Percentiles rank a stretch among this genome's conserved stretches.
These are phyloP conservation scores for Phaonia tiefii DNA, from an alignment of 2,888 invertebrate species.

Conservation along the genomic window DNA sequence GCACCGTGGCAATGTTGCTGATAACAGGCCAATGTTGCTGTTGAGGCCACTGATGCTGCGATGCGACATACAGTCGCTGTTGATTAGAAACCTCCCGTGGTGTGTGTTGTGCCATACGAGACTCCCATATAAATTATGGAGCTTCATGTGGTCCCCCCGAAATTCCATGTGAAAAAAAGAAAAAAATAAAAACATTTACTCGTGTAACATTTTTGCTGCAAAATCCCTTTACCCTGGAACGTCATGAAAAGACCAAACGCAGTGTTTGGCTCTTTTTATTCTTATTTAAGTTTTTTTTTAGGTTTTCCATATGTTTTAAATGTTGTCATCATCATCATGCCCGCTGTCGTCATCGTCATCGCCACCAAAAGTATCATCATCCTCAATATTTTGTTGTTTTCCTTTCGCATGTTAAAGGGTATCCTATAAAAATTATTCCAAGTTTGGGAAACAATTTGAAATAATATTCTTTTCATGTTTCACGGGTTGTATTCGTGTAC, in stretches of 20 bases:
- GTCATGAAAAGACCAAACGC: conserved; percentile 29
- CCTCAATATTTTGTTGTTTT: not conserved
- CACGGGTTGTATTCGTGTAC: not conserved
- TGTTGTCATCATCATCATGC: conserved; percentile 62
- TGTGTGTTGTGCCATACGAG: conserved; percentile 63
- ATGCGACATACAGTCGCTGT: conserved; percentile 45
- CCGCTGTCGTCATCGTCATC: conserved; percentile 56
- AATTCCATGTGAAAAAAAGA: conserved; percentile 6
- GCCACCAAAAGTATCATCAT: too few relatives aligned
- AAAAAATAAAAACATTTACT: not conserved
- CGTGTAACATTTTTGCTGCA: conserved; percentile 3
- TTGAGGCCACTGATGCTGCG: conserved; percentile 20
- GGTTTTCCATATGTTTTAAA: conserved; percentile 43
- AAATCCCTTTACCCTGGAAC: conserved; percentile 33
- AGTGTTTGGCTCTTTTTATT: too few relatives aligned
- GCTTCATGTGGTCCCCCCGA: conserved; percentile 59
- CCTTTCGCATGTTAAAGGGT: conserved; percentile 53
- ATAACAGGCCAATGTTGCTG: conserved; percentile 38
- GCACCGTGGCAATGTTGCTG: conserved; percentile 33
- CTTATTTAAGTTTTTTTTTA: conserved; percentile 31
- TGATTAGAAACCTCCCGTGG: conserved; percentile 66
- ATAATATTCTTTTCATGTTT: conserved; percentile 32
- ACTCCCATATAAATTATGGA: conserved; percentile 63
- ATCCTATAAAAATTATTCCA: conserved; percentile 37
- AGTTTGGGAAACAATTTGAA: conserved; percentile 44